Evolutionary conservation across 2,888 invertebrate genomes (phyloP).

Genomic region (Lumbricus terrestris): DNA sequence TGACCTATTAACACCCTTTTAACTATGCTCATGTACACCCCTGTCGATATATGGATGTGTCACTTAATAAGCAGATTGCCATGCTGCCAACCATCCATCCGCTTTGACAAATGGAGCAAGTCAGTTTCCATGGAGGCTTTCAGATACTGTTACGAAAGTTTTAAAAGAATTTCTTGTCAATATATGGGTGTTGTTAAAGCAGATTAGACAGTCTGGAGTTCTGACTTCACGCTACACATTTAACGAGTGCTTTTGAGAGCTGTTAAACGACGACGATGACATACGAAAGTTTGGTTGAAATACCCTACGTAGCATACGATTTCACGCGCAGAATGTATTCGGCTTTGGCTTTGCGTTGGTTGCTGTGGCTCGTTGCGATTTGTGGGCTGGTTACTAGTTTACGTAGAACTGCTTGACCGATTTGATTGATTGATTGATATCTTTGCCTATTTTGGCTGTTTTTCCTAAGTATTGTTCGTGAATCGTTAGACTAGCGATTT

Average conservation of each 20-base stretch:
- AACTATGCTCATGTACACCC: too few species aligned
- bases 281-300: neutral
- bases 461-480: constrained; percentile 16
- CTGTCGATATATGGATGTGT: too few species aligned
- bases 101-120: too few species aligned
- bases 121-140: too few species aligned
- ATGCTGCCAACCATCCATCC: too few species aligned
- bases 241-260: neutral
- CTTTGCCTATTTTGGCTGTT: constrained; percentile 15
- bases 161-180: too few species aligned
- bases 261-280: neutral
- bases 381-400: neutral
- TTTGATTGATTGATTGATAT: neutral
- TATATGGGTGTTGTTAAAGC: too few species aligned
- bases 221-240: neutral
- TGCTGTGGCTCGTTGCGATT: constrained; percentile 3
- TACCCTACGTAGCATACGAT: neutral
- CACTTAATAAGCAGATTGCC: too few species aligned
- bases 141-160: too few species aligned
- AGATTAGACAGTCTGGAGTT: neutral
- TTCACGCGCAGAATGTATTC: neutral
- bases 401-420: neutral
- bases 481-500: constrained; percentile 11
- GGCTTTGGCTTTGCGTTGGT: neutral
- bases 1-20: too few species aligned